These are phyloP conservation scores for Bibio marci DNA, from an alignment of 2,888 invertebrate genomes.

Conservation along the genomic window DNA sequence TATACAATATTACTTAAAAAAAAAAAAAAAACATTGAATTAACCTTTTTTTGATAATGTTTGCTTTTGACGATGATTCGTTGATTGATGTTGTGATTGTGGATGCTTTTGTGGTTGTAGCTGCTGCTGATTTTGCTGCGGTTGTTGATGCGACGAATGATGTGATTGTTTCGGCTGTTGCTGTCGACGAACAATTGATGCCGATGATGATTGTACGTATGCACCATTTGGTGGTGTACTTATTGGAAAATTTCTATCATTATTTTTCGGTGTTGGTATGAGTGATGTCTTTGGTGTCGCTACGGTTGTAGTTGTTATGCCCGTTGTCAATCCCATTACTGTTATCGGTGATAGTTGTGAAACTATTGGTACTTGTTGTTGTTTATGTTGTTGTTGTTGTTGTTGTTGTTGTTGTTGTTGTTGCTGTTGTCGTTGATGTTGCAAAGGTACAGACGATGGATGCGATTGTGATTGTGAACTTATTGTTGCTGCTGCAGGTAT, in stretches of 20 bases:
- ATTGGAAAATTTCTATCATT: not conserved
- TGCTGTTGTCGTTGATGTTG: not conserved
- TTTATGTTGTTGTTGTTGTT: not conserved
- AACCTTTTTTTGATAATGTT: not conserved
- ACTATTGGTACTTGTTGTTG: not conserved
- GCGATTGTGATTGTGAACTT: not conserved
- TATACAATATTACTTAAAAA: too few species aligned
- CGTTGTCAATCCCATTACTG: too few species aligned
- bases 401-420: constrained; percentile 9
- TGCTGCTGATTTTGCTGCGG: not conserved
- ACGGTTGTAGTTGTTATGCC: too few species aligned
- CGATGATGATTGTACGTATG: too few species aligned
- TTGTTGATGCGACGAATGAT: not conserved
- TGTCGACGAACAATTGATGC: constrained; percentile 1
- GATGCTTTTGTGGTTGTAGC: not conserved
- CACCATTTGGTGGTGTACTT: not conserved
- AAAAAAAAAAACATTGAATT: too few species aligned
- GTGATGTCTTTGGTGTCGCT: not conserved
- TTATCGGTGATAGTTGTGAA: too few species aligned
- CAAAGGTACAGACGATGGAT: not conserved
- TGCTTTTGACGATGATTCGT: not conserved
- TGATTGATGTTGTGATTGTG: constrained; percentile 7
- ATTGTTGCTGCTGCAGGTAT: constrained; percentile 30
- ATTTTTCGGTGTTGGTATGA: not conserved
- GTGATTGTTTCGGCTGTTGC: constrained; percentile 4